Percentiles rank a stretch among this genome's conserved stretches.
These are phyloP conservation scores for Eulacestoma nigropectus DNA, from an alignment of 2,113 vertebrate genomes.

Conservation along the genomic window DNA sequence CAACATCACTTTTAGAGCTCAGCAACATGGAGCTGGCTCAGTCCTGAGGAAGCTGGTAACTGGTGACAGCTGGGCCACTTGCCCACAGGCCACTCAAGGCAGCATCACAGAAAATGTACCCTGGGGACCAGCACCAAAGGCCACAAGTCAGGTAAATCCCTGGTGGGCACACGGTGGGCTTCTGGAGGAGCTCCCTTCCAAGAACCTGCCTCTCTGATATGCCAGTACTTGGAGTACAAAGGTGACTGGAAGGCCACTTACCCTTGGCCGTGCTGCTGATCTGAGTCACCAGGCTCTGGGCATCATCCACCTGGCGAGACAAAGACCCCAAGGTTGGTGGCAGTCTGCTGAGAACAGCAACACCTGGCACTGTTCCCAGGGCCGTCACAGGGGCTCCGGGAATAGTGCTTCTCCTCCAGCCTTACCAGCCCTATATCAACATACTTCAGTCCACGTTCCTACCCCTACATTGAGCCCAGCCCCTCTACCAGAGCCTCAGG, in stretches of 20 bases:
- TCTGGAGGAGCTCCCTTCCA: not conserved
- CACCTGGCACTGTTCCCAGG: not conserved
- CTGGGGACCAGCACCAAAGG: not conserved
- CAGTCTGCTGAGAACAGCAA: not conserved
- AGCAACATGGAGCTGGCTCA: not conserved
- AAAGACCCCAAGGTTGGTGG: not conserved
- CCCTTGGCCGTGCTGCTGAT: not conserved
- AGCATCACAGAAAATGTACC: not conserved
- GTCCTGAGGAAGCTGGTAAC: not conserved
- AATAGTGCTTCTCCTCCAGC: not conserved
- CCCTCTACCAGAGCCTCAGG: fast-evolving
- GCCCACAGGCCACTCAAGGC: not conserved
- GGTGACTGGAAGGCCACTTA: not conserved
- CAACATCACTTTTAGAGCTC: not conserved
- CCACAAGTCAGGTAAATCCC: no score
- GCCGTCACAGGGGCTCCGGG: not conserved
- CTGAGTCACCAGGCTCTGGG: conserved; percentile 16
- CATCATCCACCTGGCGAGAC: conserved; percentile 15
- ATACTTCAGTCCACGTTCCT: fast-evolving
- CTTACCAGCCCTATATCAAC: not conserved
- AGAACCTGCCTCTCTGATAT: not conserved
- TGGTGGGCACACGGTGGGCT: not conserved
- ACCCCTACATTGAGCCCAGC: fast-evolving
- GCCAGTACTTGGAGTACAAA: not conserved
- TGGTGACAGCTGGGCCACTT: not conserved